Evolutionary conservation across 23 tunicate genomes (phyloP), one percentile per base, ranked within the genome.

Genomic region (Trididemnum miniatum): DNA sequence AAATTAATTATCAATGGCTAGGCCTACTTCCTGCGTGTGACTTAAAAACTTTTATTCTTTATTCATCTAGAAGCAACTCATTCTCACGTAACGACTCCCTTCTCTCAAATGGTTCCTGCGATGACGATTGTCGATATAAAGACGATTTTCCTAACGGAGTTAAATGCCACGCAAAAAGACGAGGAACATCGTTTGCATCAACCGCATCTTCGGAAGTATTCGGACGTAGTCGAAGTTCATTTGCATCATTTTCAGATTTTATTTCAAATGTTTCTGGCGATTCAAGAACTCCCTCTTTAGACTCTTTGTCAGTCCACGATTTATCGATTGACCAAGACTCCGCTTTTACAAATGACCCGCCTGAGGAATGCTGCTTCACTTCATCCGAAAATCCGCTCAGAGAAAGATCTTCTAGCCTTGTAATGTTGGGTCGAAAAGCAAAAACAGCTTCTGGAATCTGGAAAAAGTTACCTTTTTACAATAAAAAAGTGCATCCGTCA

Each of bases 381-480:
- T 3, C 25, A 62, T 12, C 57, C 15, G 15, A 49, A 49, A 49
- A 18, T 18, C 57, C 12, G 18, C 15, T 18, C 18, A 18, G 57
- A 9, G 18, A 49, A 49, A 24, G 28, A n/a, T 24, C 67, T 3
- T 24, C n/a, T 3, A 62, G 67, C 29, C 67, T 26, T 62, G 67
- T 62, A n/a, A 62, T 62, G 29, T n/a, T n/a, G n/a, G n/a, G n/a
- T n/a, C n/a, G n/a, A n/a, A 49, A 49, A 49, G 57, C 57, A 49
- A 49, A 62, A 18, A 30, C 75, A 30, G 38, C 38, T 5, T 30
- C 38, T 12, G 38, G 38, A n/a, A 67, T 67, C 18, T 67, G 75
- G 75, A 67, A 67, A 67, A 67, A 67, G n/a, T 7, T 67, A 2
- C 75, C 75, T 7, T 67, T 67, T 33, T n/a, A 31, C 25, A 12